Evolutionary conservation across 2,113 vertebrate species (phyloP).

Genomic region (Carassius gibelio): DNA sequence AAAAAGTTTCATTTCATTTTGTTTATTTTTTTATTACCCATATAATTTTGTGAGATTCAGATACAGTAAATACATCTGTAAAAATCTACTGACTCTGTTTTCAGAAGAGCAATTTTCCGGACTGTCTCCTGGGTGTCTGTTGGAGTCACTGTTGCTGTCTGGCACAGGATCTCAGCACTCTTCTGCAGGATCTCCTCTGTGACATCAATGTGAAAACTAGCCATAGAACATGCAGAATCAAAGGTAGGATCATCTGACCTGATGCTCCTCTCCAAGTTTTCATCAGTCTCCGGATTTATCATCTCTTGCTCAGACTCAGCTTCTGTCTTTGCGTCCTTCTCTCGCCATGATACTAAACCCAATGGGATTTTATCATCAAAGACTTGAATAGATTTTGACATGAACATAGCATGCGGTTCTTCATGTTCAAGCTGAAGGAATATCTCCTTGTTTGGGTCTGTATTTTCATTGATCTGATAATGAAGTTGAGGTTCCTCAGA

Average conservation of each 20-base stretch:
- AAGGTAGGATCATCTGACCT: constrained; percentile 31
- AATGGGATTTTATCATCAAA: constrained; percentile 56
- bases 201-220: constrained; percentile 54
- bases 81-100: constrained; percentile 58
- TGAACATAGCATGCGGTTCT: not conserved
- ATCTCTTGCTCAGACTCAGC: not conserved
- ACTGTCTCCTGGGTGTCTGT: constrained; percentile 61
- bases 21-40: not conserved
- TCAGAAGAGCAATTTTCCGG: constrained; percentile 65
- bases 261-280: constrained; percentile 30
- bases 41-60: not conserved
- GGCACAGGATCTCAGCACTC: constrained; percentile 63
- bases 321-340: not conserved
- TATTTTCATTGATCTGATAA: not conserved
- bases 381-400: constrained; percentile 50
- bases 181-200: constrained; percentile 61
- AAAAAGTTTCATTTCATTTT: too few species aligned
- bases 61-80: not conserved
- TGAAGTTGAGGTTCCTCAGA: not conserved
- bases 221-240: constrained; percentile 55
- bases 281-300: constrained; percentile 12
- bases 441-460: constrained; percentile 15
- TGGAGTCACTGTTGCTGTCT: constrained; percentile 38
- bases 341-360: constrained; percentile 58
- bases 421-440: not conserved